Conservation (phyloP, 2,113 vertebrate genomes). For the Tachycineta bicolor region DNA sequence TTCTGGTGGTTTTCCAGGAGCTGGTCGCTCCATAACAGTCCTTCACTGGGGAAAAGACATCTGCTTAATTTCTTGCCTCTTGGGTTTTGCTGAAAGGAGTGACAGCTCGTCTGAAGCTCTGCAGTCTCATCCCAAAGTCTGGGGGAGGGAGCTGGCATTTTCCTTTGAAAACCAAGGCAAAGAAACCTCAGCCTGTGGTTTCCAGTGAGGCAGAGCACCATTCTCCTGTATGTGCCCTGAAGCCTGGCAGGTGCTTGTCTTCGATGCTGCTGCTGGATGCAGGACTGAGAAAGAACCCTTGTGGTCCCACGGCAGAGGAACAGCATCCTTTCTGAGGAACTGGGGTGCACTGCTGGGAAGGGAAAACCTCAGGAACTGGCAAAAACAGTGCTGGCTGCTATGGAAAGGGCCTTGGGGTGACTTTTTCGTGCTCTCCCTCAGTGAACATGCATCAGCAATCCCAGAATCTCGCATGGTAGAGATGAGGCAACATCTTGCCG, state of each 20-base stretch:
- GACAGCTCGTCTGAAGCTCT: background rate
- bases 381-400: background rate
- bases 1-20: background rate
- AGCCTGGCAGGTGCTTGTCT: background rate
- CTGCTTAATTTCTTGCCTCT: background rate
- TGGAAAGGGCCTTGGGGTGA: background rate
- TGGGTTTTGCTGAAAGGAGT: background rate
- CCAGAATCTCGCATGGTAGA: rapidly evolving
- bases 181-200: rapidly evolving
- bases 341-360: background rate
- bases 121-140: background rate
- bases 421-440: background rate
- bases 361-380: background rate
- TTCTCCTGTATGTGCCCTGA: background rate
- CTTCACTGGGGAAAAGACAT: background rate
- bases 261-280: rapidly evolving
- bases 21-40: background rate
- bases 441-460: background rate
- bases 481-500: rapidly evolving
- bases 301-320: rapidly evolving
- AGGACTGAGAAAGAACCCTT: background rate
- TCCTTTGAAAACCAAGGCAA: background rate
- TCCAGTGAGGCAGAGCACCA: background rate
- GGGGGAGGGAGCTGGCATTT: background rate
- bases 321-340: background rate